These are phyloP conservation scores for Megamerina dolium DNA, from an alignment of 2,888 invertebrate genomes.

Conservation along the genomic window DNA sequence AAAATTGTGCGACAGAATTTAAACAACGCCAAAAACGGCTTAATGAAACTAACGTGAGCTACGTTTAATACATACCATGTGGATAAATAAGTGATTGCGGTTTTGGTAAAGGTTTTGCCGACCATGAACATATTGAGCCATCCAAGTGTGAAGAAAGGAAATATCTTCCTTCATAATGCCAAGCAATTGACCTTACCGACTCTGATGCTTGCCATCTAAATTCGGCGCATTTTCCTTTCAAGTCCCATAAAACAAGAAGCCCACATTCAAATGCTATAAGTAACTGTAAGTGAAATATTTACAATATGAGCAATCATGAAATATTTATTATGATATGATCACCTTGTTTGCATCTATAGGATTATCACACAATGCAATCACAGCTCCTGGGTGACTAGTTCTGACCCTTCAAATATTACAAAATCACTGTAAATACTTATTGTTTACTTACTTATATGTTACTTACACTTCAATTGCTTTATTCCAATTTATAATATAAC, in stretches of 20 bases:
- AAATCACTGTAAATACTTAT: neutral
- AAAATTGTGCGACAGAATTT: no score
- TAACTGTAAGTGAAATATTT: constrained; percentile 57
- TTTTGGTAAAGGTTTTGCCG: constrained; percentile 66
- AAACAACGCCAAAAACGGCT: no score
- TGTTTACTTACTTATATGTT: constrained; percentile 20
- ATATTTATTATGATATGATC: constrained; percentile 32
- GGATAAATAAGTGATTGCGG: constrained; percentile 81
- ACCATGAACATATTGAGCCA: constrained; percentile 94
- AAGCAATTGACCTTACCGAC: constrained; percentile 78
- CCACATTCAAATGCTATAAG: constrained; percentile 95
- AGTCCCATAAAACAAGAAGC: constrained; percentile 92
- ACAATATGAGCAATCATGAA: neutral
- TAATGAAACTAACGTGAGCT: no score
- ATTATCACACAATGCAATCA: constrained; percentile 94
- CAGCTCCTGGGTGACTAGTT: constrained; percentile 93
- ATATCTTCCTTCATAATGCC: constrained; percentile 98
- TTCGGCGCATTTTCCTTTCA: constrained; percentile 79
- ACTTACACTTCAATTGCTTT: constrained; percentile 99
- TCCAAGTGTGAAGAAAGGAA: constrained; percentile 95
- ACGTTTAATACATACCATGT: constrained; percentile 78
- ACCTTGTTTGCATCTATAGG: constrained; percentile 96
- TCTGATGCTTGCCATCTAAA: constrained; percentile 73
- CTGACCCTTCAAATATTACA: constrained; percentile 59
- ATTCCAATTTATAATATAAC: constrained; percentile 99